Evolutionary conservation across 1,140 invertebrate genomes (phyloP), one percentile per base, ranked within the genome.

Genomic region (Drosophila quadrilineata): DNA sequence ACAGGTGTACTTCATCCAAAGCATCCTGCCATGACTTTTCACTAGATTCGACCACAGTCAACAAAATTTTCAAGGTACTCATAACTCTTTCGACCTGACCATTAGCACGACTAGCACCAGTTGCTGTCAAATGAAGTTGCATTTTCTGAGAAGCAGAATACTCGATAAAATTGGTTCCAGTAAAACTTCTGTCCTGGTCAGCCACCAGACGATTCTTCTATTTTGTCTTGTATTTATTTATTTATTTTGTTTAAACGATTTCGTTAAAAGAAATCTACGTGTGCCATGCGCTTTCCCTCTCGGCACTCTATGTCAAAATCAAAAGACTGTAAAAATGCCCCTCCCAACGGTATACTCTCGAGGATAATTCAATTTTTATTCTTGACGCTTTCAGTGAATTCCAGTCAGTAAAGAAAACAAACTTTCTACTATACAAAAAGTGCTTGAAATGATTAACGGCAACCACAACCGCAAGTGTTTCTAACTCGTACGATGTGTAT

Each of bases 171-270:
- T n/a, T n/a, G n/a, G n/a, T n/a, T n/a, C n/a, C n/a, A n/a, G n/a
- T n/a, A n/a, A n/a, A n/a, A n/a, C 75, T 84, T 24, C 86, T 33
- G 10, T 74, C 84, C 38, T 86, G 75, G 43, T 87, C 88, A 6
- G 77, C 79, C 10, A 89, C 86, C 5, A 88, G 3, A 1, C 75
- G 68, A 16, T 28, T 17, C 29, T 35, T 35, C 1, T 1, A 35
- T 35, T 2, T 35, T 38, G 16, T 17, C 19, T 38, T 38, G 14
- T 17, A 5, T 5, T 38, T 17, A 3, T 17, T 38, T 17, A 38
- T 19, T 38, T 8, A 19, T 38, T n/a, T n/a, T n/a, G n/a, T n/a
- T n/a, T n/a, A n/a, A n/a, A n/a, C n/a, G n/a, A n/a, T n/a, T n/a
- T n/a, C n/a, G 6, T 9, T 38, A 19, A 16, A 17, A 19, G 19